phyloP scores from a whole-genome alignment of 2,797 vertebrate species.

The Diceros bicornis region DNA sequence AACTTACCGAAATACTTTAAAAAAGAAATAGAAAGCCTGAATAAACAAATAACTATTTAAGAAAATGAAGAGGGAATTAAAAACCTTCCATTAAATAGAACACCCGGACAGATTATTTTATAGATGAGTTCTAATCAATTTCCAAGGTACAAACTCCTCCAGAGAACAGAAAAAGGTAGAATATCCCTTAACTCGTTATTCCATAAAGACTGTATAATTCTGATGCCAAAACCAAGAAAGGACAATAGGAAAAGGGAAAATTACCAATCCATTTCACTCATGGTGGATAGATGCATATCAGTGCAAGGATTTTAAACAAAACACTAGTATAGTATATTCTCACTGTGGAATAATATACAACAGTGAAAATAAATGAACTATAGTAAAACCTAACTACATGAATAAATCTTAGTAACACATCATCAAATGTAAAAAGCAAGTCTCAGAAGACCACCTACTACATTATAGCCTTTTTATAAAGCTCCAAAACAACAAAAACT shows the following conservation, averaged over 20 bases:
- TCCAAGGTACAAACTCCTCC: background rate
- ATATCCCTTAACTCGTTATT: background rate
- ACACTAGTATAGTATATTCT: background rate
- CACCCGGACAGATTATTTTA: background rate
- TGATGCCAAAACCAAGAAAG: background rate
- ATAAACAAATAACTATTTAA: constrained; percentile 6
- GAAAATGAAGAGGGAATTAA: background rate
- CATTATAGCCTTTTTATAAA: background rate
- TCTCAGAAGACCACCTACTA: background rate
- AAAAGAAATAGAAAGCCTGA: background rate
- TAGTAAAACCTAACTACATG: background rate
- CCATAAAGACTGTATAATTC: background rate
- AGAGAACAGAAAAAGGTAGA: background rate
- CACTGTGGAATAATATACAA: background rate
- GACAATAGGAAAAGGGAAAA: background rate
- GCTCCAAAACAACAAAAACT: background rate
- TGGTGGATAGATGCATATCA: background rate
- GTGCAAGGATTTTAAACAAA: constrained; percentile 13
- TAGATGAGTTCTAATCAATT: background rate
- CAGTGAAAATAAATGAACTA: constrained; percentile 23
- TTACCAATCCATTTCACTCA: background rate
- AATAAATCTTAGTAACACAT: background rate
- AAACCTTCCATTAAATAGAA: background rate
- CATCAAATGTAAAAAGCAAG: constrained; percentile 19
- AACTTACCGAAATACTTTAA: background rate